Evolutionary conservation across 2,888 invertebrate species (phyloP).

Genomic region (Autographa pulchrina): DNA sequence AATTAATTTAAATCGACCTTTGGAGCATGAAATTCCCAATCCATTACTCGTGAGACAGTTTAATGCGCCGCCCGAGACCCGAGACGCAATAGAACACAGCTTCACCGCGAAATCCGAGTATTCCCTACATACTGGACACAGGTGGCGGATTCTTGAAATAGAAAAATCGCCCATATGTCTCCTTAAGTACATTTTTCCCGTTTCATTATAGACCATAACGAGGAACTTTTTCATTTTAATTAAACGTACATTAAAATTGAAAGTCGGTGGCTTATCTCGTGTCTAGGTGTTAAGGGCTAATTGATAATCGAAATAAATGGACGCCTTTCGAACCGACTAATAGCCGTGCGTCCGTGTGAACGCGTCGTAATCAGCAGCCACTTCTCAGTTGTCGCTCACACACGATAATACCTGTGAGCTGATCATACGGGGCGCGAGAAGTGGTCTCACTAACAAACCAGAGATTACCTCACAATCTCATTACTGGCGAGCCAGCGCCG

Average conservation of each 20-base stretch:
- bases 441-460: constrained; percentile 75
- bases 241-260: constrained; percentile 81
- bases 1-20: constrained; percentile 87
- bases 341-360: constrained; percentile 76
- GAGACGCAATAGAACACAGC: constrained; percentile 71
- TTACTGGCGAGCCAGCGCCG: constrained; percentile 70
- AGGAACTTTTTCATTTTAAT: constrained; percentile 82
- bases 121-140: constrained; percentile 73
- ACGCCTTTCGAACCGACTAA: constrained; percentile 74
- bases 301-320: constrained; percentile 83
- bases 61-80: constrained; percentile 75
- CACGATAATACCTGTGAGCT: constrained; percentile 75
- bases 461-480: constrained; percentile 80
- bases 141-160: constrained; percentile 76
- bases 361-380: constrained; percentile 80
- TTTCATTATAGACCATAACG: constrained; percentile 76
- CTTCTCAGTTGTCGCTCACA: constrained; percentile 82
- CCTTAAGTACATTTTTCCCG: constrained; percentile 70
- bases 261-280: constrained; percentile 75
- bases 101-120: constrained; percentile 70
- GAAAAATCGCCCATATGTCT: constrained; percentile 72
- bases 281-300: constrained; percentile 84
- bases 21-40: constrained; percentile 84
- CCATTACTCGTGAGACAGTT: constrained; percentile 82
- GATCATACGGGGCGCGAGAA: constrained; percentile 61